Conservation (phyloP, 2,888 invertebrate species). For the Sabellastarte sp. region DNA sequence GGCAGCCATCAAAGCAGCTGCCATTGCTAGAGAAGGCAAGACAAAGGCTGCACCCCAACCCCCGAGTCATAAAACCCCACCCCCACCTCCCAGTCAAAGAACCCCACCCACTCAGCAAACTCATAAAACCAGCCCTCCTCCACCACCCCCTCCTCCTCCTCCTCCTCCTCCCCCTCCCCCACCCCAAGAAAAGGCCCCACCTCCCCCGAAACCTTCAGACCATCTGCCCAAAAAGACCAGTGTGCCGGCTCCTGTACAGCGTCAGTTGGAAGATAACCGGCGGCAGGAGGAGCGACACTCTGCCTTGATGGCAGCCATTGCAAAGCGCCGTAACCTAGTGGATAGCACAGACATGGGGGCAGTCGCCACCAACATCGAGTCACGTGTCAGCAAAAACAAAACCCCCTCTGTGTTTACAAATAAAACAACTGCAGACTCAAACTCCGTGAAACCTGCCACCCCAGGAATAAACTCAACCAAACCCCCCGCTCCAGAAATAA, state of each 20-base stretch:
- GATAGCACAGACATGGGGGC: conserved; percentile 36
- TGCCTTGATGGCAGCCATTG: conserved; percentile 52
- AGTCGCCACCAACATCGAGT: conserved; percentile 48
- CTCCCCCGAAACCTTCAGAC: conserved; percentile 4
- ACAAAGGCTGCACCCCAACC: conserved; percentile 1
- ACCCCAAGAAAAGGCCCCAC: not conserved
- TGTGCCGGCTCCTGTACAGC: conserved; percentile 18
- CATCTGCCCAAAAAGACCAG: not conserved
- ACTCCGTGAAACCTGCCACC: not conserved
- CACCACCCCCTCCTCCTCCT: conserved; percentile 6
- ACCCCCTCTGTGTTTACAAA: no score
- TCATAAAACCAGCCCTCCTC: conserved; percentile 6
- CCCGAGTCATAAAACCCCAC: not conserved
- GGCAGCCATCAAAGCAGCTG: conserved; percentile 12
- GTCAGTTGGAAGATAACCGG: conserved; percentile 18
- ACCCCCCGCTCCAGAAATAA: no score
- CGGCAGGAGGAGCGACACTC: conserved; percentile 34
- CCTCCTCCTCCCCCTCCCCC: conserved; percentile 11
- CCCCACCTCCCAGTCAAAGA: conserved; percentile 22
- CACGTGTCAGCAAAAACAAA: conserved; percentile 39
- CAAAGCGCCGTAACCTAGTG: conserved; percentile 43
- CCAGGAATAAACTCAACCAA: not conserved
- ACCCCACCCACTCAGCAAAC: conserved; percentile 7
- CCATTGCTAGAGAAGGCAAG: conserved; percentile 10
- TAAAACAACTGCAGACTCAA: conserved; percentile 12